These are phyloP conservation scores for Enteromius trimaculatus DNA, from an alignment of 2,797 vertebrate genomes.

Conservation along the genomic window DNA sequence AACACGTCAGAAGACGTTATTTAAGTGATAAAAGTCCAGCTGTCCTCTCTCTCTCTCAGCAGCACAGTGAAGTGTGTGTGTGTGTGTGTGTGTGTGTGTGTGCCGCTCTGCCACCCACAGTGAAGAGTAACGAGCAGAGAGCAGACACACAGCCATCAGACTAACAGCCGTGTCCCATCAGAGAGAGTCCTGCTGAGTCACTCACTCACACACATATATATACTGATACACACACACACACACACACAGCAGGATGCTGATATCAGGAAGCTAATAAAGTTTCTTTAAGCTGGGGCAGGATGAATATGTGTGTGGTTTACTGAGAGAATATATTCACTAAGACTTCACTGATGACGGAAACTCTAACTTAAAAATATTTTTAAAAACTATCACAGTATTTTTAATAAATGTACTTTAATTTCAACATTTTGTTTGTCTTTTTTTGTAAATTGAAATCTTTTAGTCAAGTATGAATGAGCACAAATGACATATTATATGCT, in stretches of 20 bases:
- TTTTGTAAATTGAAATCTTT: too few relatives aligned
- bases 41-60: not conserved
- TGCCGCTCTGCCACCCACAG: slow-evolving; percentile 74
- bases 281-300: not conserved
- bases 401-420: not conserved
- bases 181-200: slow-evolving; percentile 76
- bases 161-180: slow-evolving; percentile 81
- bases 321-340: not conserved
- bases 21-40: not conserved
- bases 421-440: too few relatives aligned
- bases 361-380: too few relatives aligned
- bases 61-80: not conserved
- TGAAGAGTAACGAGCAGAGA: slow-evolving; percentile 72
- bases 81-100: not conserved
- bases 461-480: too few relatives aligned
- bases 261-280: slow-evolving; percentile 33
- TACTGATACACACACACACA: not conserved
- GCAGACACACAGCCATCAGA: slow-evolving; percentile 81
- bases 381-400: not conserved
- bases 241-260: not conserved
- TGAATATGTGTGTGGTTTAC: not conserved
- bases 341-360: not conserved
- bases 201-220: not conserved
- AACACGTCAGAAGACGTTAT: not conserved
- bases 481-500: too few relatives aligned